Percentiles rank a stretch among this genome's conserved stretches.
phyloP scores from a whole-genome alignment of 2,888 invertebrate genomes.

The Trisateles emortualis region DNA sequence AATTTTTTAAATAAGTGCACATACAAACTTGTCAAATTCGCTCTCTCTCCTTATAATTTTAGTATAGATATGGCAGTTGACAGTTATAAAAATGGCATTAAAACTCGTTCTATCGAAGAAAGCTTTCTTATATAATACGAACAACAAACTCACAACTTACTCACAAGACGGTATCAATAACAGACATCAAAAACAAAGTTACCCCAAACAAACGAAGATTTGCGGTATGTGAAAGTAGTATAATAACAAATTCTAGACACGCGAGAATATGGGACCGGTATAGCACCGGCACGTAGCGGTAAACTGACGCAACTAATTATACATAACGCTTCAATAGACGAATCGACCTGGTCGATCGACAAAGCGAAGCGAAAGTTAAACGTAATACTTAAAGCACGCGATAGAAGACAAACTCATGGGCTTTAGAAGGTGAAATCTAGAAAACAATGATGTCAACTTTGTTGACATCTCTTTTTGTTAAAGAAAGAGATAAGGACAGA shows the following conservation, averaged over 20 bases:
- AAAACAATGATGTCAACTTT: conserved; percentile 7
- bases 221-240: conserved; percentile 77
- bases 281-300: conserved; percentile 69
- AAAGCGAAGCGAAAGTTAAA: conserved; percentile 71
- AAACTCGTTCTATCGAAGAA: background rate
- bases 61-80: no score
- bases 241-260: conserved; percentile 78
- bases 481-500: no score
- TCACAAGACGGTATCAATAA: conserved; percentile 13
- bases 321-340: conserved; percentile 70
- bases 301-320: conserved; percentile 83
- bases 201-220: conserved; percentile 57
- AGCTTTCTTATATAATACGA: conserved; percentile 1
- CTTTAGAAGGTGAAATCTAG: conserved; percentile 22
- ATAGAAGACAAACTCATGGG: conserved; percentile 21
- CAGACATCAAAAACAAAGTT: conserved; percentile 28
- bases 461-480: background rate
- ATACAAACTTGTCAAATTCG: no score
- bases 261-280: conserved; percentile 70
- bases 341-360: conserved; percentile 56
- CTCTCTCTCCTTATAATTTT: no score
- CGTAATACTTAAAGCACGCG: conserved; percentile 60
- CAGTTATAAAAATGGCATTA: background rate
- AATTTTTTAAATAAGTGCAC: no score
- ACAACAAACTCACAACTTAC: conserved; percentile 3